A percentile compares a stretch with the other conserved stretches of the same genome.
These are phyloP conservation scores for Lepidurus apus DNA, from an alignment of 1,140 invertebrate genomes.

Conservation along the genomic window DNA sequence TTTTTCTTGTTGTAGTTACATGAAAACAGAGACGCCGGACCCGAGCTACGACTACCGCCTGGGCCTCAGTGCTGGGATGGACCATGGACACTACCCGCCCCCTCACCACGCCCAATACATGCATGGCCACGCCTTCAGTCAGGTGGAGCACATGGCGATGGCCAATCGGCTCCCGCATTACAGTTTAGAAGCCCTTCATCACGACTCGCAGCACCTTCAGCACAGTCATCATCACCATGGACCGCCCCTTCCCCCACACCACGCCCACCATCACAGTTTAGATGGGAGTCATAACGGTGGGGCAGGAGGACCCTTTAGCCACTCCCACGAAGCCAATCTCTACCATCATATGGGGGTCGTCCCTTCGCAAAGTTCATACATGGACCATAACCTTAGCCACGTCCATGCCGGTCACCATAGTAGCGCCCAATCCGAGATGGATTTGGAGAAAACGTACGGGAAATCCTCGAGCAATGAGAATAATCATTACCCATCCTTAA, in stretches of 20 bases:
- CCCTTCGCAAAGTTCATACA: not conserved
- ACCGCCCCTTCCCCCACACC: not conserved
- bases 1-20: not conserved
- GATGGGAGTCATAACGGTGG: not conserved
- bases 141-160: not conserved
- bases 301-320: not conserved
- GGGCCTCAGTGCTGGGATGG: not conserved
- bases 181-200: not conserved
- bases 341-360: slow-evolving; percentile 8
- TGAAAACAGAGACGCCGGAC: slow-evolving; percentile 2
- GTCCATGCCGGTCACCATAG: not conserved
- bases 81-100: slow-evolving; percentile 6
- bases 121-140: slow-evolving; percentile 17
- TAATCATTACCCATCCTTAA: slow-evolving; percentile 7
- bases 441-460: not conserved
- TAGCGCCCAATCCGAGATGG: not conserved
- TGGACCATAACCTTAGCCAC: not conserved
- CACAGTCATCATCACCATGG: not conserved
- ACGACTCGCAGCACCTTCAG: not conserved
- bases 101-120: slow-evolving; percentile 16
- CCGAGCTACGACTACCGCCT: slow-evolving; percentile 1
- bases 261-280: not conserved
- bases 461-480: not conserved
- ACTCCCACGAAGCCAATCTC: not conserved
- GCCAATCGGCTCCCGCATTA: not conserved